A percentile compares a stretch with the other conserved stretches of the same genome.
These are phyloP conservation scores for Anarrhichthys ocellatus DNA, from an alignment of 2,113 vertebrate genomes.

Conservation along the genomic window DNA sequence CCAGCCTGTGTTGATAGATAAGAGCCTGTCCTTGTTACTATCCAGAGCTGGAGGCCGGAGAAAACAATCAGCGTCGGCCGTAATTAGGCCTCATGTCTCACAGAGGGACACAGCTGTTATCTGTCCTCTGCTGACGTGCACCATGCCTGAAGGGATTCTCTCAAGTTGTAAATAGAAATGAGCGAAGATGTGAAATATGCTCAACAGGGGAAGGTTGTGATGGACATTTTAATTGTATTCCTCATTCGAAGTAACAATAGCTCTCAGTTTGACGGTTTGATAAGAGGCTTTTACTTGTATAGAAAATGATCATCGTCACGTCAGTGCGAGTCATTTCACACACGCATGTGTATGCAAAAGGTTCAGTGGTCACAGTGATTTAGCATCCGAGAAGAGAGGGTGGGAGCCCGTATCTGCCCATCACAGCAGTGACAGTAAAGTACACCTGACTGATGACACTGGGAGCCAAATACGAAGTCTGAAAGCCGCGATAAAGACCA, in stretches of 20 bases:
- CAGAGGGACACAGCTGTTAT: conserved; percentile 44
- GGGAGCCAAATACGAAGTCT: background rate
- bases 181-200: conserved; percentile 5
- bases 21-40: conserved; percentile 47
- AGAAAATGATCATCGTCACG: background rate
- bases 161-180: conserved; percentile 31
- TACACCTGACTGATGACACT: background rate
- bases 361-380: conserved; percentile 5
- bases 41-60: conserved; percentile 45
- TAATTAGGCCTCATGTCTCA: conserved; percentile 43
- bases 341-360: background rate
- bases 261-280: background rate
- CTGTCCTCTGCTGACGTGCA: conserved; percentile 34
- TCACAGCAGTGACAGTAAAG: conserved; percentile 47
- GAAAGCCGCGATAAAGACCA: background rate
- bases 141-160: background rate
- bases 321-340: conserved; percentile 35
- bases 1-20: conserved; percentile 58
- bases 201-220: background rate
- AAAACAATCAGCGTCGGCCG: conserved; percentile 44
- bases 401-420: background rate
- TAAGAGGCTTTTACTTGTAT: background rate
- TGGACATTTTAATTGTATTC: background rate
- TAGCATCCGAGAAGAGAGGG: conserved; percentile 55
- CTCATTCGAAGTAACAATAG: background rate